Base-by-base conservation (phyloP, 2,888 invertebrate genomes). In the Drosophila lacicola region DNA sequence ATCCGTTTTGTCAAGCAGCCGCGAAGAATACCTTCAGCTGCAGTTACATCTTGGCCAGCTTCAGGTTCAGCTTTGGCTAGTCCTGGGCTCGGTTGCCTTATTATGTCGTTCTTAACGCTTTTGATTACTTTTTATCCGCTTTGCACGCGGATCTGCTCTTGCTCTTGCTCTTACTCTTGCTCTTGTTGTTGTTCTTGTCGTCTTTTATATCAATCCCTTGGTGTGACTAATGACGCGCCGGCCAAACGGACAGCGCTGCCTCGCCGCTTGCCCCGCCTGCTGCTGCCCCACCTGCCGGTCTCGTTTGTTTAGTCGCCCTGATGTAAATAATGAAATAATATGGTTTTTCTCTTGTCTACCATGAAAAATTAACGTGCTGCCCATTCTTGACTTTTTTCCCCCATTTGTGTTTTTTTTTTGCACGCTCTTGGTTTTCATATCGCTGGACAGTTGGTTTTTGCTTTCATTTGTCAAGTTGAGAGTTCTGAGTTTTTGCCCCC, bases 251-350 rank as follows among this genome's bases (percentile, higher is more conserved):
- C 70, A 74, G 54, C 74, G 13, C 46, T 46, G 62, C 41, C 33
- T 56, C 63, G 72, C 65, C 61, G 29, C 17, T 17, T 17, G 67
- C 65, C 57, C 51, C 76, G 37, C 53, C 45, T 39, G 45, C 50
- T 42, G 51, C 51, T 42, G 51, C 51, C 33, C 10, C 54, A 10
- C 14, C 17, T 25, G 39, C 46, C 29, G 53, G 53, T 21, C 53
- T 34, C 66, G 77, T 84, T 87, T 84, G 79, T 67, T 84, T 84
- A 83, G 81, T 63, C 68, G 51, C 67, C 63, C 42, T 58, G 85
- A 75, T 86, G 86, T 85, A 88, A 88, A 89, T 86, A 86, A 88
- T 86, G 89, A 85, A 85, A 85, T 85, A 89, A 82, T 89, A 89
- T 89, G 82, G 63, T 73, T 80, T 87, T 80, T 73, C 78, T 80